These are phyloP conservation scores for Patella ulyssiponensis DNA, from an alignment of 2,888 invertebrate genomes.

Conservation along the genomic window DNA sequence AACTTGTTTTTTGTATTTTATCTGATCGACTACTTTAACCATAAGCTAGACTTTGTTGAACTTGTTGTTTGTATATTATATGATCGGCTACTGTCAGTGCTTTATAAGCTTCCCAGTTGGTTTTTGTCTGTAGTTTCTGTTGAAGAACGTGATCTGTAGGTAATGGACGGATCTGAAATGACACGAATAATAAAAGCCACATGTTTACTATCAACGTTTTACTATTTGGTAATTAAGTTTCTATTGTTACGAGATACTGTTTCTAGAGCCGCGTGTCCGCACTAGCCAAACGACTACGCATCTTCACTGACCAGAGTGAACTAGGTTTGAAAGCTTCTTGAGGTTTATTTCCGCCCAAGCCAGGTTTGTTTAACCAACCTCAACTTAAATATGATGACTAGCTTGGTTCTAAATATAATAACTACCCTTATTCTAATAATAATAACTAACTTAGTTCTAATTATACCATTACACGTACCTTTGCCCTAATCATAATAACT, in stretches of 20 bases:
- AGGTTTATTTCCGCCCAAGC: too few relatives aligned
- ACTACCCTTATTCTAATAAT: not conserved
- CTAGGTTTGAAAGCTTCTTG: too few relatives aligned
- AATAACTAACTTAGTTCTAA: slow-evolving; percentile 14
- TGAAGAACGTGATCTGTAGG: slow-evolving; percentile 54
- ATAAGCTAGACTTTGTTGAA: slow-evolving; percentile 18
- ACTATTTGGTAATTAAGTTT: not conserved
- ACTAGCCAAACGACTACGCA: too few relatives aligned
- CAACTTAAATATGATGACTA: too few relatives aligned
- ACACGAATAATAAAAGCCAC: slow-evolving; percentile 12
- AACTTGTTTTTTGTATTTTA: slow-evolving; percentile 22
- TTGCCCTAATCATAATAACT: too few relatives aligned
- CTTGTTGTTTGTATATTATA: slow-evolving; percentile 39
- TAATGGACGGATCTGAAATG: slow-evolving; percentile 50
- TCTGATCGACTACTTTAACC: too few relatives aligned
- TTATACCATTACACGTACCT: too few relatives aligned
- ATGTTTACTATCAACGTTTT: too few relatives aligned
- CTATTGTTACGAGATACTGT: not conserved
- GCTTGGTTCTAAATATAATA: too few relatives aligned
- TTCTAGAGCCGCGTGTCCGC: not conserved
- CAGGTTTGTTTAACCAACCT: too few relatives aligned
- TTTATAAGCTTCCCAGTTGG: slow-evolving; percentile 65
- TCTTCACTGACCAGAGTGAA: too few relatives aligned
- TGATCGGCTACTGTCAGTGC: slow-evolving; percentile 47
- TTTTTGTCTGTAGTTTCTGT: slow-evolving; percentile 58